Evolutionary conservation across 2,888 invertebrate species (phyloP).

Genomic region (Linnaemya vulpina): DNA sequence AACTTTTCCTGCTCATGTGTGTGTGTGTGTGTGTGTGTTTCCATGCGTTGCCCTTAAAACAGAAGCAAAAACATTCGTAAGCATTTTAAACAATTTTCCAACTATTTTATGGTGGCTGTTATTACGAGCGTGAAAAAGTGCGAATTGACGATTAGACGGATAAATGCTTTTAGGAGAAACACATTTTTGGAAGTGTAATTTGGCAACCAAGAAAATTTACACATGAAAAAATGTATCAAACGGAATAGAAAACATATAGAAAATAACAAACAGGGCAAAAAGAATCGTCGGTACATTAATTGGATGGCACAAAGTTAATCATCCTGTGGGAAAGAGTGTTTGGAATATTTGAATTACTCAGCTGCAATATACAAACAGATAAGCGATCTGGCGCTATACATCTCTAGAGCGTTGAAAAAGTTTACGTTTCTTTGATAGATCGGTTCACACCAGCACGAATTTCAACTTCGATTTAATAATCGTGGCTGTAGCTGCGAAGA

Average conservation of each 20-base stretch:
- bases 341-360: no score
- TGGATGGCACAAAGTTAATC: no score
- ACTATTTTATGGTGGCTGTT: constrained; percentile 22
- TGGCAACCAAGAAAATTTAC: no score
- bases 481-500: no score
- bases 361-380: no score
- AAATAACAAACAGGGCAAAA: neutral
- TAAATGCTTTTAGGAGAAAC: neutral
- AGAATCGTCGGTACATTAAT: no score
- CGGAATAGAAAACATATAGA: neutral
- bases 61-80: neutral
- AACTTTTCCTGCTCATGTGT: constrained; percentile 43
- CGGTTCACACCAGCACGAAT: no score
- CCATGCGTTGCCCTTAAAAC: neutral
- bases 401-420: no score
- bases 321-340: no score
- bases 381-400: no score
- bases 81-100: constrained; percentile 44
- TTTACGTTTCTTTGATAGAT: no score
- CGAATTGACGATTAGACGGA: neutral
- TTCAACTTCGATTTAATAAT: no score
- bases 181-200: neutral
- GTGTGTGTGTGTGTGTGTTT: neutral
- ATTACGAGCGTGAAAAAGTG: neutral
- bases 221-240: neutral